A percentile compares a stretch with the other conserved stretches of the same genome.
phyloP scores from a whole-genome alignment of 37 sponge, comb jelly and placozoan genomes.

The Oscarella lobularis region DNA sequence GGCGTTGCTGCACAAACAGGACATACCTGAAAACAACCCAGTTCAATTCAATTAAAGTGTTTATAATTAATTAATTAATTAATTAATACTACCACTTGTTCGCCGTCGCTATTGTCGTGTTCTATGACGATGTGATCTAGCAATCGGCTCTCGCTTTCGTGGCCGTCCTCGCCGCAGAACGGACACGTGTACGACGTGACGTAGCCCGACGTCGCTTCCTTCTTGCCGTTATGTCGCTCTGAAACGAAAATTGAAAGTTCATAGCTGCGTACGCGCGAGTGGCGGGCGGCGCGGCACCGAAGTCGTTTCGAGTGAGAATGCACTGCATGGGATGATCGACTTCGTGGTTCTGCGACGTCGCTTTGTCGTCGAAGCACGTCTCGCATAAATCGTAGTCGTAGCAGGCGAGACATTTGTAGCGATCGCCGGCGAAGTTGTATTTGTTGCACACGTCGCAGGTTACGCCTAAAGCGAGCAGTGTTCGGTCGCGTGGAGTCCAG shows the following conservation, averaged over 20 bases:
- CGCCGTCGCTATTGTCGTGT: slow-evolving; percentile 34
- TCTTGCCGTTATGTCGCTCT: slow-evolving; percentile 74
- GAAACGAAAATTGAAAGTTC: too few relatives aligned
- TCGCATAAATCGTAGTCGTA: slow-evolving; percentile 89
- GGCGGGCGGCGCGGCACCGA: slow-evolving; percentile 15
- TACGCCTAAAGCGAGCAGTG: slow-evolving; percentile 34
- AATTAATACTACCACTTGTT: slow-evolving; percentile 3
- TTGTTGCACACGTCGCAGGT: slow-evolving; percentile 90
- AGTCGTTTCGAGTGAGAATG: slow-evolving; percentile 74
- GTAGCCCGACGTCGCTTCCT: slow-evolving; percentile 36
- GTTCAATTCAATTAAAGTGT: background rate
- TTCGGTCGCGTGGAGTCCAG: too few relatives aligned
- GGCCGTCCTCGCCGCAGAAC: slow-evolving; percentile 60
- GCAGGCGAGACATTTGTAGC: slow-evolving; percentile 88
- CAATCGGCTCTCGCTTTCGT: slow-evolving; percentile 58
- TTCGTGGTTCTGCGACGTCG: slow-evolving; percentile 44
- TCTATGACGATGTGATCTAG: slow-evolving; percentile 65
- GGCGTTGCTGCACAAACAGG: slow-evolving; percentile 81
- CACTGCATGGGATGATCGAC: slow-evolving; percentile 80
- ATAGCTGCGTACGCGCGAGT: too few relatives aligned
- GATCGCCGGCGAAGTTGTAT: slow-evolving; percentile 62
- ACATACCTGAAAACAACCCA: slow-evolving; percentile 40
- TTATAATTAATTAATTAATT: too few relatives aligned
- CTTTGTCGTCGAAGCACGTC: slow-evolving; percentile 69
- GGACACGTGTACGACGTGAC: slow-evolving; percentile 83